A percentile compares a stretch with the other conserved stretches of the same genome.
These are phyloP conservation scores for Oophaga pumilio DNA, from an alignment of 2,113 vertebrate species.

Conservation along the genomic window DNA sequence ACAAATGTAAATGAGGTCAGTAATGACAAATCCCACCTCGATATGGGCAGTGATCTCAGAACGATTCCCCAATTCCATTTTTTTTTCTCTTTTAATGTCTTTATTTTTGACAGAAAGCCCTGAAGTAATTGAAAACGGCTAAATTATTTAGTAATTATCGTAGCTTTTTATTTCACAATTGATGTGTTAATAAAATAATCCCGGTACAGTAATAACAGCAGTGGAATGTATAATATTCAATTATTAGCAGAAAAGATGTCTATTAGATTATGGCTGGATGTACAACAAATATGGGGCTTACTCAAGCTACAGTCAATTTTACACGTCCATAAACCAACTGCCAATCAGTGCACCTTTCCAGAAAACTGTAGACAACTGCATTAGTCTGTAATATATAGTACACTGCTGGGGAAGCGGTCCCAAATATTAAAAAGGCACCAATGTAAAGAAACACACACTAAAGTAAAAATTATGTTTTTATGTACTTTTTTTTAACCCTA, in stretches of 20 bases:
- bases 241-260: constrained; percentile 2
- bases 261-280: background rate
- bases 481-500: no score
- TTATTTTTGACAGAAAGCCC: constrained; percentile 42
- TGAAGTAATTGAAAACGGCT: constrained; percentile 27
- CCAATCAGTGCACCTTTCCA: background rate
- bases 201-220: background rate
- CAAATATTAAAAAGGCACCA: no score
- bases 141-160: constrained; percentile 50
- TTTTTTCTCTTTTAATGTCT: constrained; percentile 1
- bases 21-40: constrained; percentile 3
- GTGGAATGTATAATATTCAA: background rate
- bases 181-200: constrained; percentile 39
- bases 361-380: background rate
- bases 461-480: no score
- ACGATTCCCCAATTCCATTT: background rate
- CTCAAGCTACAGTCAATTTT: background rate
- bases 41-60: background rate
- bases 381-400: background rate
- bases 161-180: constrained; percentile 6
- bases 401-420: background rate
- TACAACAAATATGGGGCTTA: background rate
- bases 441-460: no score
- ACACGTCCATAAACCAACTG: background rate
- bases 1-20: background rate